Evolutionary conservation across 2,113 vertebrate species (phyloP).

Genomic region (Macrotus californicus): DNA sequence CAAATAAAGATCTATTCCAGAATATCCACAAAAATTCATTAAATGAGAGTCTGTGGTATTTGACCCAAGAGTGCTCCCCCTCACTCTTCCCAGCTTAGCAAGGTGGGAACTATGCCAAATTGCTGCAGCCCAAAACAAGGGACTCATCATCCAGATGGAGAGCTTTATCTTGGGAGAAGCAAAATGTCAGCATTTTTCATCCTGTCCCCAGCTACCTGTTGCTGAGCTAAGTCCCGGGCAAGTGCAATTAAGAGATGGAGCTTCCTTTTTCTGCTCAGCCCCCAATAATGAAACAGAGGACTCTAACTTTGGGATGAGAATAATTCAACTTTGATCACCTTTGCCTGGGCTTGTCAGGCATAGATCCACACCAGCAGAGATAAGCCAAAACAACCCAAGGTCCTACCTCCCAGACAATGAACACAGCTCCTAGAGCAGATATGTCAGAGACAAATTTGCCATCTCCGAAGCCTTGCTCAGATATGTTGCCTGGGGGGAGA

Average conservation of each 20-base stretch:
- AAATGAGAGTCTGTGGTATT: neutral
- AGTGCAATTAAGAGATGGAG: neutral
- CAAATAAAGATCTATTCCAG: neutral
- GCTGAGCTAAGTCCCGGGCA: neutral
- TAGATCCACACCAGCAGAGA: neutral
- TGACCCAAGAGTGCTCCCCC: neutral
- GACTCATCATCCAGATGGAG: neutral
- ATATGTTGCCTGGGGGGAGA: neutral
- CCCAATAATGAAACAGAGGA: neutral
- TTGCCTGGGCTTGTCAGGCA: neutral
- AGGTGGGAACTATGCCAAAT: too few relatives aligned
- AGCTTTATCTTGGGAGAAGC: neutral
- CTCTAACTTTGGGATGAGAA: neutral
- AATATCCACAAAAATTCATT: neutral
- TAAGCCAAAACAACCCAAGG: too few relatives aligned
- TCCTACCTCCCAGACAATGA: too few relatives aligned
- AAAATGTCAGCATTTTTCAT: neutral
- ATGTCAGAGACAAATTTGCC: neutral
- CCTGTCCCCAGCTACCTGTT: neutral
- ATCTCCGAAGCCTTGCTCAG: neutral
- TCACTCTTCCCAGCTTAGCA: neutral
- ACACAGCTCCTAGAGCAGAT: neutral
- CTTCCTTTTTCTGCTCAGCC: neutral
- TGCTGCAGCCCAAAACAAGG: neutral
- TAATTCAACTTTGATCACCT: neutral